Evolutionary conservation across 2,797 vertebrate genomes (phyloP).

Genomic region (Xenentodon cancila): DNA sequence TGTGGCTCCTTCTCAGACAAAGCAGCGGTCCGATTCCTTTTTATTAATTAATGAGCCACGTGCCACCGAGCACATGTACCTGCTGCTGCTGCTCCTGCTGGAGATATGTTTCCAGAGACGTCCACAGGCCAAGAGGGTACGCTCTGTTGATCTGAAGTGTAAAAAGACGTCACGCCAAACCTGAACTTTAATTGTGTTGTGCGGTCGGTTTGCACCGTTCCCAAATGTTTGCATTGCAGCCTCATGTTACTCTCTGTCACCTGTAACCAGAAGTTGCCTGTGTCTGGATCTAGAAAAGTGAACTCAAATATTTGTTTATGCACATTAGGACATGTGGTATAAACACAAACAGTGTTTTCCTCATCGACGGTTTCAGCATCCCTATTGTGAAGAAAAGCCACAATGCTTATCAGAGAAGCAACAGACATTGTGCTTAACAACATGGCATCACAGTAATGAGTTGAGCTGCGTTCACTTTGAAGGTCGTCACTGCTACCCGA

Average conservation of each 20-base stretch:
- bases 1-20: slow-evolving; percentile 26
- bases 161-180: not conserved
- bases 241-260: too few relatives aligned
- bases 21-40: slow-evolving; percentile 29
- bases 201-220: not conserved
- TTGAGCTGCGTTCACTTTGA: not conserved
- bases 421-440: not conserved
- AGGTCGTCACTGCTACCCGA: not conserved
- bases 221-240: too few relatives aligned
- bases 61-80: slow-evolving; percentile 58
- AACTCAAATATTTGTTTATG: too few relatives aligned
- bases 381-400: slow-evolving; percentile 28
- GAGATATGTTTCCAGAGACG: slow-evolving; percentile 58
- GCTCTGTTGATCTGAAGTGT: slow-evolving; percentile 2
- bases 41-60: slow-evolving; percentile 73
- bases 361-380: slow-evolving; percentile 16
- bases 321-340: too few relatives aligned
- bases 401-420: slow-evolving; percentile 10
- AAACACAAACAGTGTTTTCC: too few relatives aligned
- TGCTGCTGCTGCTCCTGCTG: slow-evolving; percentile 41
- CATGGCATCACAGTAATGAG: not conserved
- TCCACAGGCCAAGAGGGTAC: slow-evolving; percentile 26
- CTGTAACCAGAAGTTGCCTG: too few relatives aligned
- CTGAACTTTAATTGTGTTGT: not conserved
- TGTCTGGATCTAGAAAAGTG: too few relatives aligned